phyloP scores from a whole-genome alignment of 2,888 invertebrate genomes.

The Heliconius cydno region DNA sequence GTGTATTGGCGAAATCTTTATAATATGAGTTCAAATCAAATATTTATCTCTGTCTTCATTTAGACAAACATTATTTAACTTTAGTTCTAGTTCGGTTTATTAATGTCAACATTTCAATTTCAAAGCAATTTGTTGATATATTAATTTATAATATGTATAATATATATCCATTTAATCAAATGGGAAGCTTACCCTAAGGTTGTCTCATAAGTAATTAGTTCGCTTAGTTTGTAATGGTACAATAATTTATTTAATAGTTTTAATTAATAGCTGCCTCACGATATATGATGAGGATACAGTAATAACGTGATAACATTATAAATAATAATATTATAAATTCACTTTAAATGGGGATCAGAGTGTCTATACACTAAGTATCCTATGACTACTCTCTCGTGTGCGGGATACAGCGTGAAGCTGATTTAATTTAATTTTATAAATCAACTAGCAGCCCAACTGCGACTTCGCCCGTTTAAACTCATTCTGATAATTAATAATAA shows the following conservation, averaged over 20 bases:
- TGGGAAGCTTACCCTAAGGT: neutral
- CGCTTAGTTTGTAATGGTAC: neutral
- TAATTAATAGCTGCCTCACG: neutral
- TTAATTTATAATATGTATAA: neutral
- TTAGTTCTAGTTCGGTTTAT: neutral
- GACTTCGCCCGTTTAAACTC: too few species aligned
- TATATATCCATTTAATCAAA: conserved; percentile 10
- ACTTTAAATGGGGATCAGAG: too few species aligned
- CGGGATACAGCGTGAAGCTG: too few species aligned
- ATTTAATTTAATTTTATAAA: too few species aligned
- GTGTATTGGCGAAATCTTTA: neutral
- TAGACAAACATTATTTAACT: neutral
- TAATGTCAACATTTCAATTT: conserved; percentile 12
- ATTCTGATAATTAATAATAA: too few species aligned
- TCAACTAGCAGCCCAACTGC: too few species aligned
- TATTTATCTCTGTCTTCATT: neutral
- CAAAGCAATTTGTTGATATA: neutral
- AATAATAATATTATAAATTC: too few species aligned
- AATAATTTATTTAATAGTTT: neutral
- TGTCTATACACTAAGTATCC: too few species aligned
- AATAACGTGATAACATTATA: neutral
- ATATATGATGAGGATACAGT: neutral
- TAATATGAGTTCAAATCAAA: neutral
- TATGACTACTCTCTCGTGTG: too few species aligned
- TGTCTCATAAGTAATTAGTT: conserved; percentile 7